Conservation (phyloP, 2,113 vertebrate genomes). For the Salminus brasiliensis region DNA sequence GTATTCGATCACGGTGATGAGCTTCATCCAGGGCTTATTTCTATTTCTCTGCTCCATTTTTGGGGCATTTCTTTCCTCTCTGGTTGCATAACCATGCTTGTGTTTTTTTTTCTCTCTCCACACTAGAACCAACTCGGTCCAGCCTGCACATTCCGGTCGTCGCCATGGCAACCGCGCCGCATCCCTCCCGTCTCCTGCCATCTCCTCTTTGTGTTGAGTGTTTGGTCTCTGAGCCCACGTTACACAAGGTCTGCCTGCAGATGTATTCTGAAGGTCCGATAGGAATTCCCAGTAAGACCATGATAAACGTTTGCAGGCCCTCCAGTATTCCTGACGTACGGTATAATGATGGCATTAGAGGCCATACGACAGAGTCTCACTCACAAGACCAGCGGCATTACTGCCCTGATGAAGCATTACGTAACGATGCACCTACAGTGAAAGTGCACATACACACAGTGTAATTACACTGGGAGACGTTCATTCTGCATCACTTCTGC, state of each 20-base stretch:
- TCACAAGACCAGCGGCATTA: neutral
- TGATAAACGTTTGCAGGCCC: neutral
- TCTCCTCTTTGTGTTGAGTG: slow-evolving; percentile 54
- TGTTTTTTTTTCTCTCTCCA: slow-evolving; percentile 49
- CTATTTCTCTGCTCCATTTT: slow-evolving; percentile 11
- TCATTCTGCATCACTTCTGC: neutral
- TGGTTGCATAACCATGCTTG: slow-evolving; percentile 61
- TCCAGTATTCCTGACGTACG: neutral
- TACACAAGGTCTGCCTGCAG: neutral
- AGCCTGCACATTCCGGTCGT: slow-evolving; percentile 74
- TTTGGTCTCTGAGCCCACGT: slow-evolving; percentile 26
- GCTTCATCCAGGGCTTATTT: neutral
- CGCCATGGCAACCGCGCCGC: slow-evolving; percentile 75
- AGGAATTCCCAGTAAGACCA: neutral
- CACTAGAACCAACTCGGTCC: slow-evolving; percentile 62
- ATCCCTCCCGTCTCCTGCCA: slow-evolving; percentile 58
- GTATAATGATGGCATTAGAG: neutral
- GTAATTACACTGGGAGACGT: neutral
- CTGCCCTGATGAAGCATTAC: neutral
- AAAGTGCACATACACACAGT: neutral
- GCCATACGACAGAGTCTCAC: neutral
- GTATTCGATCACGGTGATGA: neutral
- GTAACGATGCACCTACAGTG: neutral
- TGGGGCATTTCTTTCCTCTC: neutral
- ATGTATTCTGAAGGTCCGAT: neutral